Evolutionary conservation across 2,888 invertebrate genomes (phyloP).

Genomic region (Conistra vaccinii): DNA sequence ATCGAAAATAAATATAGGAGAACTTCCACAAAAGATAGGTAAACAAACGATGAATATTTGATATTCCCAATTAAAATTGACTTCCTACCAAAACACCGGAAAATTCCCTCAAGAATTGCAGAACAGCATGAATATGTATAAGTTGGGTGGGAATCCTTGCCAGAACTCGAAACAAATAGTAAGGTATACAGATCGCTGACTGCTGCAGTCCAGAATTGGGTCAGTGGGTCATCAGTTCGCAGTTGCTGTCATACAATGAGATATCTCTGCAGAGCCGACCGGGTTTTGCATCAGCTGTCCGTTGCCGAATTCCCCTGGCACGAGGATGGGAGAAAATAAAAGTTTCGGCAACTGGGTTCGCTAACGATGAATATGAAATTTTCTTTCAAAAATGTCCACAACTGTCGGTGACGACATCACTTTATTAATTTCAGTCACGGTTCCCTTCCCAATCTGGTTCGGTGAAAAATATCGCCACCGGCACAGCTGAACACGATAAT

Average conservation of each 20-base stretch:
- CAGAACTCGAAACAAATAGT: slow-evolving; percentile 86
- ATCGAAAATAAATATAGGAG: slow-evolving; percentile 23
- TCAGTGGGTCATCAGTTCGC: slow-evolving; percentile 86
- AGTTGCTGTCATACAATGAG: slow-evolving; percentile 86
- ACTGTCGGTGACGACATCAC: slow-evolving; percentile 55
- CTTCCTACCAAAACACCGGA: slow-evolving; percentile 51
- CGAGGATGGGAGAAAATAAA: slow-evolving; percentile 61
- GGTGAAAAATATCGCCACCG: slow-evolving; percentile 75
- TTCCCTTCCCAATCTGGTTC: slow-evolving; percentile 68
- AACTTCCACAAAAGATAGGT: slow-evolving; percentile 20
- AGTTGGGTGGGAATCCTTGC: slow-evolving; percentile 81
- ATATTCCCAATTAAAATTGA: slow-evolving; percentile 52
- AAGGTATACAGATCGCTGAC: slow-evolving; percentile 81
- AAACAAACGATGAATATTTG: slow-evolving; percentile 50
- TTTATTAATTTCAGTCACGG: slow-evolving; percentile 78
- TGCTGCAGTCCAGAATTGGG: slow-evolving; percentile 88
- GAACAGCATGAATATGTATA: slow-evolving; percentile 80
- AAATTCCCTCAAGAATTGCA: slow-evolving; percentile 67
- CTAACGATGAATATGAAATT: slow-evolving; percentile 66
- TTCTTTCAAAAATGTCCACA: slow-evolving; percentile 57
- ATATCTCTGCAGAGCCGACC: slow-evolving; percentile 85
- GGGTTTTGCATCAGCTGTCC: slow-evolving; percentile 80
- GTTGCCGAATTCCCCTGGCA: slow-evolving; percentile 73
- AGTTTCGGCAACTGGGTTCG: slow-evolving; percentile 43
- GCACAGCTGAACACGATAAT: slow-evolving; percentile 79